A percentile compares a stretch with the other conserved stretches of the same genome.
Evolutionary conservation across 2,888 invertebrate genomes (phyloP).

Genomic region (Zonitis immaculata): DNA sequence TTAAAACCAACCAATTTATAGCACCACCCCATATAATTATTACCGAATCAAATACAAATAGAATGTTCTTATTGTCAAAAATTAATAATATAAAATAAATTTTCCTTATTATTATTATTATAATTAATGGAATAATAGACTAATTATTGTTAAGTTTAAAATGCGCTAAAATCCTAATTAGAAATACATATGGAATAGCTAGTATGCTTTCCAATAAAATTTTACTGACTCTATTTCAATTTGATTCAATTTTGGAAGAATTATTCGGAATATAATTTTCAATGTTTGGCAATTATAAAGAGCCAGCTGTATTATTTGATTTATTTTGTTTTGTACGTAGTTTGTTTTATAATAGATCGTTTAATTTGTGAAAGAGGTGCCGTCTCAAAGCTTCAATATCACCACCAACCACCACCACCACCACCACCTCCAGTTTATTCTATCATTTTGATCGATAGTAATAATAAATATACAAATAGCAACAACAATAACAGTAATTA

Average conservation of each 20-base stretch:
- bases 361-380: background rate
- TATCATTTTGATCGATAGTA: background rate
- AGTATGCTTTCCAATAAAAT: background rate
- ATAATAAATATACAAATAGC: background rate
- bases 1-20: too few relatives aligned
- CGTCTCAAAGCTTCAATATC: background rate
- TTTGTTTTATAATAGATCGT: too few relatives aligned
- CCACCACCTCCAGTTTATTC: background rate
- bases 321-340: background rate
- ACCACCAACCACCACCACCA: background rate
- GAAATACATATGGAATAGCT: background rate
- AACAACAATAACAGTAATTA: background rate
- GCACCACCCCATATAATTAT: too few relatives aligned
- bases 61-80: background rate
- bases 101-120: too few relatives aligned
- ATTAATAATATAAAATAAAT: background rate
- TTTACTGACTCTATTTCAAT: background rate
- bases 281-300: background rate
- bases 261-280: background rate
- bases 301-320: background rate
- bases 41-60: too few relatives aligned
- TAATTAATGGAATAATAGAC: too few relatives aligned
- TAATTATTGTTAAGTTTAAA: background rate
- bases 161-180: background rate
- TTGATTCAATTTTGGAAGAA: background rate